Percentiles rank a stretch among this genome's conserved stretches.
Conservation (phyloP, 2,797 vertebrate species). For the Leucoraja ocellata region DNA sequence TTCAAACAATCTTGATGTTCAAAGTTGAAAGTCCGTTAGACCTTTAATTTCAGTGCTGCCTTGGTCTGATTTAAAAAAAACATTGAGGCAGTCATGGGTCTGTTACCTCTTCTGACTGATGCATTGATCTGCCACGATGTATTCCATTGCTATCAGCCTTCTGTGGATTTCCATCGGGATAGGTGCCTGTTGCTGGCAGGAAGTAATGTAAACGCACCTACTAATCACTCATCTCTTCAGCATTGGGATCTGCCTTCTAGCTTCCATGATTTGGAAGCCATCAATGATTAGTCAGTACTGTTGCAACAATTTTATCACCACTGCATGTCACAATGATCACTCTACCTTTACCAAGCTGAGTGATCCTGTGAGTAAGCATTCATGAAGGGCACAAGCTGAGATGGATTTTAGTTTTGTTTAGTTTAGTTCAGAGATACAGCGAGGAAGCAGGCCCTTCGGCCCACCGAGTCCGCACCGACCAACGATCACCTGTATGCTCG, state of each 20-base stretch:
- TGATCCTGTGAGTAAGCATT: no score
- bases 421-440: no score
- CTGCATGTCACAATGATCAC: background rate
- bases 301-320: background rate
- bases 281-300: background rate
- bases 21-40: background rate
- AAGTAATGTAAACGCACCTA: background rate
- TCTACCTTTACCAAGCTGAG: background rate
- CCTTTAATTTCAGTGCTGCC: background rate
- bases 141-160: background rate
- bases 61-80: background rate
- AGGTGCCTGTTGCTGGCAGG: background rate
- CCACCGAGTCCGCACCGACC: no score
- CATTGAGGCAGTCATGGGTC: background rate
- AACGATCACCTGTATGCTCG: no score
- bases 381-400: background rate
- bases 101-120: background rate
- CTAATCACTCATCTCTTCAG: background rate
- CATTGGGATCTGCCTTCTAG: background rate
- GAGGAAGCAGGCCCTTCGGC: no score
- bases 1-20: background rate
- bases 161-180: background rate
- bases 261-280: background rate
- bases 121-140: background rate
- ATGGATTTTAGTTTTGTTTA: no score